phyloP scores from a whole-genome alignment of 2,113 vertebrate species.

The Eptesicus fuscus region DNA sequence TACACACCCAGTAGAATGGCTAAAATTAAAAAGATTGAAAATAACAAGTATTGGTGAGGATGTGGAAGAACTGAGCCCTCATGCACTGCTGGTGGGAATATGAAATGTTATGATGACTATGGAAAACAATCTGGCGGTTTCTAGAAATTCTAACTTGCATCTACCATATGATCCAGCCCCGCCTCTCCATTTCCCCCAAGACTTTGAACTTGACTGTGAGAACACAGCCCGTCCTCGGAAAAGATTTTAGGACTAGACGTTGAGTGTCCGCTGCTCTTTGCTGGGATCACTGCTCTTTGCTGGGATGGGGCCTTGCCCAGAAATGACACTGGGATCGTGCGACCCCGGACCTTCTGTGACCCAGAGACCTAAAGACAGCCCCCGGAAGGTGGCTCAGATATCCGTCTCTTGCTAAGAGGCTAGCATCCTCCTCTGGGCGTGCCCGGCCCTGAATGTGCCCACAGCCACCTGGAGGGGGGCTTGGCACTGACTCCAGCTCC shows the following conservation, averaged over 20 bases:
- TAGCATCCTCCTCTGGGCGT: background rate
- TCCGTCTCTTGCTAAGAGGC: background rate
- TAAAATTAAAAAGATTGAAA: constrained; percentile 56
- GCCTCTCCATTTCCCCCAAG: background rate
- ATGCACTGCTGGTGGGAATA: background rate
- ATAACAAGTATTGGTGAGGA: constrained; percentile 55
- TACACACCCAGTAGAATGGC: background rate
- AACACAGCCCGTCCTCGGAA: background rate
- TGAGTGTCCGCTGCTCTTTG: background rate
- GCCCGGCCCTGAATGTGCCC: background rate
- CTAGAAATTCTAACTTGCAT: too few relatives aligned
- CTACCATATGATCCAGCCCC: rapidly evolving
- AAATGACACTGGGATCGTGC: background rate
- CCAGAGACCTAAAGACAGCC: background rate
- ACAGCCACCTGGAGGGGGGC: background rate
- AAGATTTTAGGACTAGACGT: background rate
- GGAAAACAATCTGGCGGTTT: background rate
- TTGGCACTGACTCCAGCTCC: background rate
- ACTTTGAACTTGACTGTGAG: background rate
- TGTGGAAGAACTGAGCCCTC: background rate
- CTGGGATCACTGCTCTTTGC: background rate
- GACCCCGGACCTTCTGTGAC: background rate
- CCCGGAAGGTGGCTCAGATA: background rate
- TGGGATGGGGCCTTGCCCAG: background rate
- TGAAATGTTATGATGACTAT: background rate